Conservation (phyloP, 2,113 vertebrate species). For the Conger conger region DNA sequence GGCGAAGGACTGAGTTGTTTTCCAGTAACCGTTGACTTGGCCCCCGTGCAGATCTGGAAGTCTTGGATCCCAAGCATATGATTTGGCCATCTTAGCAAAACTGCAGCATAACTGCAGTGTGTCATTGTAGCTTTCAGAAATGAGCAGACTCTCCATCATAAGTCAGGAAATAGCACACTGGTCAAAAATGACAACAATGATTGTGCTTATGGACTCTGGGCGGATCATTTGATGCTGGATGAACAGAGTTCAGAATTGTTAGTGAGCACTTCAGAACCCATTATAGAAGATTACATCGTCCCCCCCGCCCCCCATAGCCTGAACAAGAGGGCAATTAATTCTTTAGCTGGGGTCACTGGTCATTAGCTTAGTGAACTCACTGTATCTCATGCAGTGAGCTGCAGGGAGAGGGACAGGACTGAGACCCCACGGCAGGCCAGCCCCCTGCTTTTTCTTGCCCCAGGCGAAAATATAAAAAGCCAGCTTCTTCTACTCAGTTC, state of each 20-base stretch:
- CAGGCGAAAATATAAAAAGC: neutral
- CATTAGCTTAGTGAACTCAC: neutral
- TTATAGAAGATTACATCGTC: neutral
- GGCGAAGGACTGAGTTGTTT: neutral
- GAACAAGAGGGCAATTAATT: neutral
- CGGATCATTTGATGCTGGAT: neutral
- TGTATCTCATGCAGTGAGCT: neutral
- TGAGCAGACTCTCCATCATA: neutral
- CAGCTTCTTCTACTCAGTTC: neutral
- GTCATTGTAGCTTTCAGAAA: conserved; percentile 13
- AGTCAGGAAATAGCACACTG: neutral
- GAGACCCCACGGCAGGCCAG: neutral
- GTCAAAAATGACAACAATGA: neutral
- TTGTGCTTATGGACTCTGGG: neutral
- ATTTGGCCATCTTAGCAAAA: conserved; percentile 1
- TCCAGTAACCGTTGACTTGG: neutral
- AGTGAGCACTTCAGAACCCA: neutral
- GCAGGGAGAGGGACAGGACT: neutral
- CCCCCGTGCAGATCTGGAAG: too few species aligned
- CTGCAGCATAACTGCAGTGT: neutral
- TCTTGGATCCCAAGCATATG: conserved; percentile 1
- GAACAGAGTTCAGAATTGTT: neutral
- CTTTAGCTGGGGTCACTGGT: neutral
- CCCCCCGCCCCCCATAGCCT: neutral
- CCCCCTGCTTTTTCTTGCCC: neutral